Percentiles rank a stretch among this genome's conserved stretches.
phyloP scores from a whole-genome alignment of 2,797 vertebrate genomes.

The Phoeniculus purpureus region DNA sequence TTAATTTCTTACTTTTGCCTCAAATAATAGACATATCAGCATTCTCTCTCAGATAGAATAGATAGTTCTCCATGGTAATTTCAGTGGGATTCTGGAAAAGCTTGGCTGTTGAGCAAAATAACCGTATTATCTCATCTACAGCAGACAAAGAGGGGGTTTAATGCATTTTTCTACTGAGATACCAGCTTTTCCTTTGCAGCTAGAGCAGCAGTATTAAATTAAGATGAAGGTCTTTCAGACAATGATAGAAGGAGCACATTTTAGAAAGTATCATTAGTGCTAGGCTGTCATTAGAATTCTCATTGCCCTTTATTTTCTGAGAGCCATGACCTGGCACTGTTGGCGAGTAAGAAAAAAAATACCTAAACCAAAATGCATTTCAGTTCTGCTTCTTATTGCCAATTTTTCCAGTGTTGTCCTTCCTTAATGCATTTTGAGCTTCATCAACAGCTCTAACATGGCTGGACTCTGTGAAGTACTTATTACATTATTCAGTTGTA shows the following conservation, averaged over 20 bases:
- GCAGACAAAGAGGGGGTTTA: background rate
- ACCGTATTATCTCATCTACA: background rate
- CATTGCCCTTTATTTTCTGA: background rate
- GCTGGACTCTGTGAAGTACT: background rate
- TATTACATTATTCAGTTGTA: background rate
- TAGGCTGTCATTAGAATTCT: conserved; percentile 7
- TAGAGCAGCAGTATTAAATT: background rate
- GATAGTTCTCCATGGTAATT: background rate
- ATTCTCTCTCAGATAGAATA: background rate
- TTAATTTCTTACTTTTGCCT: background rate
- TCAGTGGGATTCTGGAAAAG: background rate
- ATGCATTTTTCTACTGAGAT: background rate
- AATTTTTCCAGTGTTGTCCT: background rate
- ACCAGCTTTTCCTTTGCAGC: background rate
- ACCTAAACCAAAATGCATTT: conserved; percentile 33
- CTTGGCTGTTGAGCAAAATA: background rate
- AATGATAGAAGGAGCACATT: background rate
- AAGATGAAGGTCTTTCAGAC: background rate
- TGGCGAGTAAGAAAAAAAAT: background rate
- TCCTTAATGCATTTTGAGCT: background rate
- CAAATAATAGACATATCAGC: background rate
- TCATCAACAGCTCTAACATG: background rate
- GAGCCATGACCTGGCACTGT: background rate
- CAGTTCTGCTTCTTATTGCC: background rate
- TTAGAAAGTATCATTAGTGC: background rate